phyloP scores from a whole-genome alignment of 1,140 invertebrate genomes.

The Gonatopus flavifemur region DNA sequence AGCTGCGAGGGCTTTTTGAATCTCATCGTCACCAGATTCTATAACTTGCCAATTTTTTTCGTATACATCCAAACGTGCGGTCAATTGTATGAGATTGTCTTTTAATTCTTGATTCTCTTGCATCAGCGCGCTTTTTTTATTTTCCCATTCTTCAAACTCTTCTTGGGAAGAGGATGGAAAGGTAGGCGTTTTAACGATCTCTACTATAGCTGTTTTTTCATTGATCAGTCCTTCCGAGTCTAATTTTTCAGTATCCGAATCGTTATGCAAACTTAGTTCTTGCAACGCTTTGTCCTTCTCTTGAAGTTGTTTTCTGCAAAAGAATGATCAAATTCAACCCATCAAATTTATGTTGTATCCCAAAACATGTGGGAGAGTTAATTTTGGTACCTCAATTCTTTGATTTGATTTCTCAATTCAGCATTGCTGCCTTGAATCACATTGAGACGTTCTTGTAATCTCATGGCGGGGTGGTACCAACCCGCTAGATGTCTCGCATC shows the following conservation, averaged over 20 bases:
- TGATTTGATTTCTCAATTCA: slow-evolving; percentile 60
- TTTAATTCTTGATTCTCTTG: slow-evolving; percentile 29
- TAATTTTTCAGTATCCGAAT: slow-evolving; percentile 11
- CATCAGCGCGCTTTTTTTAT: slow-evolving; percentile 24
- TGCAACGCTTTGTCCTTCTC: slow-evolving; percentile 32
- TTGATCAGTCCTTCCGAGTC: slow-evolving; percentile 28
- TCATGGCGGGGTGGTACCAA: slow-evolving; percentile 76
- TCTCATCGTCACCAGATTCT: slow-evolving; percentile 32
- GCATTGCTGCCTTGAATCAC: slow-evolving; percentile 63
- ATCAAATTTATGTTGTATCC: too few species aligned
- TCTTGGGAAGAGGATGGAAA: too few species aligned
- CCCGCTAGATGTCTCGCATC: slow-evolving; percentile 70
- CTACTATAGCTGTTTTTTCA: slow-evolving; percentile 35
- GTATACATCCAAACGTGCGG: slow-evolving; percentile 32
- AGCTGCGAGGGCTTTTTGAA: slow-evolving; percentile 23
- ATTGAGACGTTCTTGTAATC: slow-evolving; percentile 68
- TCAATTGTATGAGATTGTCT: slow-evolving; percentile 23
- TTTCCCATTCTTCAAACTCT: slow-evolving; percentile 33
- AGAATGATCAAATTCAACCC: too few species aligned
- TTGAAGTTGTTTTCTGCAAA: slow-evolving; percentile 38
- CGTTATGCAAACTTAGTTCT: slow-evolving; percentile 17
- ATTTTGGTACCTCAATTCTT: slow-evolving; percentile 52
- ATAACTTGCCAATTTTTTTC: slow-evolving; percentile 30
- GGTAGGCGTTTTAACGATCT: too few species aligned
- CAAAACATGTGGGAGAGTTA: too few species aligned